phyloP scores from a whole-genome alignment of 2,888 invertebrate genomes.

The Polietes domitor region DNA sequence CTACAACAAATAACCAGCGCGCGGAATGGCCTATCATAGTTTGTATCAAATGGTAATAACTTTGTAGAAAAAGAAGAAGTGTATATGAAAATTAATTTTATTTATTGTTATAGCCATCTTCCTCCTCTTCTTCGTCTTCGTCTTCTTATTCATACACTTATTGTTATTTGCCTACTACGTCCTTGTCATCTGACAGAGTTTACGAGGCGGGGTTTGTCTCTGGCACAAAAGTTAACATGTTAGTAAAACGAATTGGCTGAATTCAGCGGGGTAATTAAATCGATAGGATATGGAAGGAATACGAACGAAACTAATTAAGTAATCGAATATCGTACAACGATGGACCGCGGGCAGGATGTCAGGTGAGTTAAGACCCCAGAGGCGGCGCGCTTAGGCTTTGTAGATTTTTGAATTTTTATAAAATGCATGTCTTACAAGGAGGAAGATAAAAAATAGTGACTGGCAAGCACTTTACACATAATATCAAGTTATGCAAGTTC shows the following conservation, averaged over 20 bases:
- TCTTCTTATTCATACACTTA: too few species aligned
- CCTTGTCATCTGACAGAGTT: too few species aligned
- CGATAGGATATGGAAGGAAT: too few species aligned
- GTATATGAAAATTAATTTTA: constrained; percentile 63
- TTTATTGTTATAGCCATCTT: constrained; percentile 57
- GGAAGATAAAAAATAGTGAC: too few species aligned
- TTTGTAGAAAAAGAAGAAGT: constrained; percentile 46
- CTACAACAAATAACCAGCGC: constrained; percentile 32
- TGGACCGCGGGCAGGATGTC: too few species aligned
- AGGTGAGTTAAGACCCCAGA: too few species aligned
- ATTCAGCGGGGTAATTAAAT: constrained; percentile 7
- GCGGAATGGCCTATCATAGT: constrained; percentile 25
- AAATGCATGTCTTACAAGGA: too few species aligned
- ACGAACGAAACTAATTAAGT: constrained; percentile 9
- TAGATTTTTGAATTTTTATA: too few species aligned
- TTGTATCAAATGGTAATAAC: constrained; percentile 41
- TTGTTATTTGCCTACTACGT: background rate
- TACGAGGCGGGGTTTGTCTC: background rate
- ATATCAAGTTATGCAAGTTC: too few species aligned
- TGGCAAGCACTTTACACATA: too few species aligned
- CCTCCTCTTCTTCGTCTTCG: background rate
- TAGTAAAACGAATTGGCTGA: too few species aligned
- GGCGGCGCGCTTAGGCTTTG: too few species aligned
- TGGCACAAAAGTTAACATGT: constrained; percentile 1
- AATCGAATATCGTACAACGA: background rate